Conservation (phyloP, 2,888 invertebrate species). For the Agrotis clavis region DNA sequence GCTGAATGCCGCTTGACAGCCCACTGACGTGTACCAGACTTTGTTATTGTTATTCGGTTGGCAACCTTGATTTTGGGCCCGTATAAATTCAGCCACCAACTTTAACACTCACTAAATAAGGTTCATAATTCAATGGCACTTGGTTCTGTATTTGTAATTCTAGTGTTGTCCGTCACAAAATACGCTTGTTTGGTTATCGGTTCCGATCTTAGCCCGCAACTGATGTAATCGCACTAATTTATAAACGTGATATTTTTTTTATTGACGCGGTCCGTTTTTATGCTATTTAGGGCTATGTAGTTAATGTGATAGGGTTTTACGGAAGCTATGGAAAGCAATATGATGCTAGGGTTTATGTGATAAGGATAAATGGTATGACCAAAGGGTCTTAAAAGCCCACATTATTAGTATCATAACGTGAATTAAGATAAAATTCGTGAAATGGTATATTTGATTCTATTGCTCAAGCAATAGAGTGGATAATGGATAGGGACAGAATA, state of each 20-base stretch:
- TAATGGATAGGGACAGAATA: too few relatives aligned
- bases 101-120: rapidly evolving
- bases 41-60: constrained; percentile 62
- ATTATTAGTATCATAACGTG: too few relatives aligned
- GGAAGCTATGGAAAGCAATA: constrained; percentile 17
- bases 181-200: constrained; percentile 72
- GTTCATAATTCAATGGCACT: constrained; percentile 21
- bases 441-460: too few relatives aligned
- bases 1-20: constrained; percentile 81
- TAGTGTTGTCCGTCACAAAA: constrained; percentile 61
- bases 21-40: constrained; percentile 65
- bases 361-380: too few relatives aligned
- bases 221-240: constrained; percentile 74
- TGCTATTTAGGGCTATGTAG: constrained; percentile 43
- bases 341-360: constrained; percentile 5
- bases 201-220: constrained; percentile 68
- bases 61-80: constrained; percentile 39
- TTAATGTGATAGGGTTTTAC: constrained; percentile 20
- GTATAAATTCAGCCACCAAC: constrained; percentile 5
- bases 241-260: constrained; percentile 72
- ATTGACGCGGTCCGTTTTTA: constrained; percentile 56
- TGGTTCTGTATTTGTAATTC: constrained; percentile 13
- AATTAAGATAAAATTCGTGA: too few relatives aligned
- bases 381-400: too few relatives aligned
- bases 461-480: too few relatives aligned